Evolutionary conservation across 2,113 vertebrate genomes (phyloP), one percentile per base, ranked within the genome.

Genomic region (Tetrax tetrax): DNA sequence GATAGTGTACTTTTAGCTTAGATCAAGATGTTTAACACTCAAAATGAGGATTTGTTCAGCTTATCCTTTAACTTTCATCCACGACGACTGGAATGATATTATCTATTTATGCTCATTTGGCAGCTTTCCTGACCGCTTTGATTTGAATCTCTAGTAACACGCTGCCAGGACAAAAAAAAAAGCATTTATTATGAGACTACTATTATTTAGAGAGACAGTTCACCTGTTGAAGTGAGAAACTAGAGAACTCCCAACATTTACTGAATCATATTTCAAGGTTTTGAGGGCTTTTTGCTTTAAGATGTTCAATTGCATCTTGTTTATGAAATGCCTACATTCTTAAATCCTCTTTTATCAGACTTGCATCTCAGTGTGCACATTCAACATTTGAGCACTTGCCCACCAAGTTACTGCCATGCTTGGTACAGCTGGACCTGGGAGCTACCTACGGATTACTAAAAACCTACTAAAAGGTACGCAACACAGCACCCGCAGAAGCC

Each of bases 161-260:
- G 33, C 63, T 88, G 64, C 97, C 87, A 89, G 83, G 48, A 82
- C 83, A 96, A 85, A 96, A 96, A 85, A 96, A 96, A 78, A 38
- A 71, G 29, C 77, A 78, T 43, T 69, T 86, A 69, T 18, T 89
- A 89, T 33, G 59, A 92, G 69, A 70, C 35, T 86, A 24, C 47
- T 90, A 24, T 4, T 77, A 29, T 50, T 89, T 43, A 89, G 69
- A 89, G 51, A 60, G 19, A 72, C 20, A 7, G 82, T 81, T 87
- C 87, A 96, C 87, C 64, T 81, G 84, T 29, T 56, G 61, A 84
- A 94, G 41, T 50, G 82, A 92, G 71, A 91, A 95, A 83, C 33
- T 54, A 89, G 64, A 93, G 31, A 45, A 91, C 53, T 91, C 80
- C 74, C 89, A 48, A 59, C 48, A 12, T 72, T 77, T 63, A 84